phyloP scores from a whole-genome alignment of 2,113 vertebrate genomes.

The Notarius lentiginosus region DNA sequence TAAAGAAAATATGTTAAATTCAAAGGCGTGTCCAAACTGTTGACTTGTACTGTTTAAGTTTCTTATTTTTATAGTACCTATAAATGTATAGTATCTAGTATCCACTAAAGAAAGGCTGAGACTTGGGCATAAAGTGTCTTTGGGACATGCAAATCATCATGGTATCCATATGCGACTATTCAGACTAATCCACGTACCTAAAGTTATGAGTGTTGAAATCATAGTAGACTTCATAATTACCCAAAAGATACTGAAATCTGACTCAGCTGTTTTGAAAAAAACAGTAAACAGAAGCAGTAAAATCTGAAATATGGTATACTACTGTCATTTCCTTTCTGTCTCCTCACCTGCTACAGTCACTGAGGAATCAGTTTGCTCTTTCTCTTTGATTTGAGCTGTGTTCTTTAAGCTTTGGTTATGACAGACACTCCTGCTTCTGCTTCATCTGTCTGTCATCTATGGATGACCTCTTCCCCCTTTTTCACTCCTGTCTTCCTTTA shows the following conservation, averaged over 20 bases:
- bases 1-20: too few species aligned
- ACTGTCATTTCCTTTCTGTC: not conserved
- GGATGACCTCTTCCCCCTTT: slow-evolving; percentile 17
- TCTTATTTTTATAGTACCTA: not conserved
- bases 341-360: not conserved
- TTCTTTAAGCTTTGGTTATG: slow-evolving; percentile 8
- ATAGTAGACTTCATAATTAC: not conserved
- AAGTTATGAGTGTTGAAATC: not conserved
- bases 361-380: slow-evolving; percentile 18
- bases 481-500: slow-evolving; percentile 11
- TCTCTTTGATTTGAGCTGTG: slow-evolving; percentile 6
- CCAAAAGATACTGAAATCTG: not conserved
- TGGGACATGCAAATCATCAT: not conserved
- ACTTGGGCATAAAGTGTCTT: not conserved
- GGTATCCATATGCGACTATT: not conserved
- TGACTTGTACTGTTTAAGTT: not conserved
- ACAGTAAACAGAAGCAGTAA: not conserved
- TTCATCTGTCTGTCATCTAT: slow-evolving; percentile 25
- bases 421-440: not conserved
- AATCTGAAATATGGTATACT: not conserved
- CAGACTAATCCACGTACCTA: not conserved
- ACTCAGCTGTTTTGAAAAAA: not conserved
- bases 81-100: not conserved
- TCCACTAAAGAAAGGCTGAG: not conserved
- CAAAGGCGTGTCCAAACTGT: too few species aligned